phyloP scores from a whole-genome alignment of 2,797 vertebrate species.

The Okamejei kenojei region DNA sequence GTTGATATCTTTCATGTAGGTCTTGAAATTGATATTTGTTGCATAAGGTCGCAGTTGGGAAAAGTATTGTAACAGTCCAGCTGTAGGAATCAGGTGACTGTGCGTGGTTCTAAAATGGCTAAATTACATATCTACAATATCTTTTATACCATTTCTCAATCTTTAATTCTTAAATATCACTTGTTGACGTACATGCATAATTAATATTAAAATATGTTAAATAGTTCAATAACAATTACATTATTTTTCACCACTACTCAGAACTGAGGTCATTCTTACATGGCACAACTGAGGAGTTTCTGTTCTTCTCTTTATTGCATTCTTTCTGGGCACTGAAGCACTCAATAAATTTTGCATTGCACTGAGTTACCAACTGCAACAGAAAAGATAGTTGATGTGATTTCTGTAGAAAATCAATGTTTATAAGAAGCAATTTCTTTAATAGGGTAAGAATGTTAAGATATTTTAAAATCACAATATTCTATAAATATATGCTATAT shows the following conservation, averaged over 20 bases:
- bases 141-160: not conserved
- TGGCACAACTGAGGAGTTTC: conserved; percentile 94
- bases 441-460: not conserved
- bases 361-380: conserved; percentile 87
- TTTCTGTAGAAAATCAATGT: conserved; percentile 31
- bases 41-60: not conserved
- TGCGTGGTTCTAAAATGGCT: not conserved
- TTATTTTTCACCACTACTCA: not conserved
- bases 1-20: not conserved
- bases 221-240: not conserved
- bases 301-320: conserved; percentile 99
- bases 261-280: conserved; percentile 64
- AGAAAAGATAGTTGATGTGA: conserved; percentile 49
- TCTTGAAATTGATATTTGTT: not conserved
- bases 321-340: conserved; percentile 97
- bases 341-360: conserved; percentile 82
- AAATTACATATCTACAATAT: not conserved
- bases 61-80: not conserved
- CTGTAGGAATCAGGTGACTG: not conserved
- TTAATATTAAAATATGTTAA: conserved; percentile 1
- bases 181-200: not conserved
- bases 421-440: not conserved
- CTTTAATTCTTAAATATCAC: not conserved
- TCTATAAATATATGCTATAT: not conserved
- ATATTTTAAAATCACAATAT: not conserved